A percentile compares a stretch with the other conserved stretches of the same genome.
These are phyloP conservation scores for Nemurella pictetii DNA, from an alignment of 2,888 invertebrate genomes.

Conservation along the genomic window DNA sequence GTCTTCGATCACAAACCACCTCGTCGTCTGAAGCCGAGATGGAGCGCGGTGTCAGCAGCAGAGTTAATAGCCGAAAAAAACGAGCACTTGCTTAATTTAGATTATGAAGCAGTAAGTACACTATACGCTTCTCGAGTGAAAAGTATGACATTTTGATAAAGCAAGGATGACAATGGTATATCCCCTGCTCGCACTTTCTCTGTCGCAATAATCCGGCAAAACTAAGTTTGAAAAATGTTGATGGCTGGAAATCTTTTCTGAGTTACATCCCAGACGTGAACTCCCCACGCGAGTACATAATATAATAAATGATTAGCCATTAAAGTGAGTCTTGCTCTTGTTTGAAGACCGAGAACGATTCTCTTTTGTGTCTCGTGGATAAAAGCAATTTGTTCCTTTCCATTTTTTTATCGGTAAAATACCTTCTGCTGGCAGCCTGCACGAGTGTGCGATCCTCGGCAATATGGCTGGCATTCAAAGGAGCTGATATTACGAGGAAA, in stretches of 20 bases:
- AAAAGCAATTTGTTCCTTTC: background rate
- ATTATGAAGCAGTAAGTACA: background rate
- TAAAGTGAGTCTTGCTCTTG: background rate
- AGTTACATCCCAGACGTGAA: background rate
- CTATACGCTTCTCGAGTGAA: background rate
- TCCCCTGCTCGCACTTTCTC: background rate
- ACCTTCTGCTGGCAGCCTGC: background rate
- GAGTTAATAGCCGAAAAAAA: background rate
- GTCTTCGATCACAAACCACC: slow-evolving; percentile 1
- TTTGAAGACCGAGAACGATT: background rate
- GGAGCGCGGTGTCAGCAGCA: background rate
- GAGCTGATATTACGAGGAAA: background rate
- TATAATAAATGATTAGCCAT: background rate
- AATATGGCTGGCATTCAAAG: background rate
- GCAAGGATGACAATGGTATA: background rate
- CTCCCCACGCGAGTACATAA: background rate
- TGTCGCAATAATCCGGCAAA: background rate
- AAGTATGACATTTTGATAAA: background rate
- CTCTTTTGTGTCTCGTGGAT: background rate
- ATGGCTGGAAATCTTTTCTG: background rate
- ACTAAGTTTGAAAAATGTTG: background rate
- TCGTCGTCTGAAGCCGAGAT: background rate
- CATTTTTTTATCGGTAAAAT: background rate
- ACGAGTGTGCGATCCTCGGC: background rate
- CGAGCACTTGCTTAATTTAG: background rate